Percentiles rank a stretch among this genome's conserved stretches.
Conservation (phyloP, 2,888 invertebrate species). For the Polyommatus icarus region DNA sequence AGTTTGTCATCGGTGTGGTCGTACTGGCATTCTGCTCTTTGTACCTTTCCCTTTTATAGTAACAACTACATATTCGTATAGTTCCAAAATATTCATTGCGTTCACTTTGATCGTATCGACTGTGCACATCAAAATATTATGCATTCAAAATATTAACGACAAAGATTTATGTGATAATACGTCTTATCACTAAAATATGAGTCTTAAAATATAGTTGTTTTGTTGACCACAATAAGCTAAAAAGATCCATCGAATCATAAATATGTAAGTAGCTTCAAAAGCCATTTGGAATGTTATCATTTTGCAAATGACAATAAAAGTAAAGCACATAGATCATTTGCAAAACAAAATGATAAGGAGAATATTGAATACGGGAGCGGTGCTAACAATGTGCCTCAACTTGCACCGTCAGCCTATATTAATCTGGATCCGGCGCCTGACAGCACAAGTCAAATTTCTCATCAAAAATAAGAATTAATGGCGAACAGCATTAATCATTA, state of each 20-base stretch:
- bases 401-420: slow-evolving; percentile 78
- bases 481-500: slow-evolving; percentile 78
- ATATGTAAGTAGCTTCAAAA: not conserved
- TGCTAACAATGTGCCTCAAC: slow-evolving; percentile 63
- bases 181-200: not conserved
- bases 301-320: slow-evolving; percentile 4
- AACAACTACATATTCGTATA: slow-evolving; percentile 73
- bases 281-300: not conserved
- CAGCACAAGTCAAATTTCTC: slow-evolving; percentile 80
- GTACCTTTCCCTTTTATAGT: slow-evolving; percentile 72
- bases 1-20: slow-evolving; percentile 76
- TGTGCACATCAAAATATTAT: slow-evolving; percentile 5
- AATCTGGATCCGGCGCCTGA: slow-evolving; percentile 78
- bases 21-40: slow-evolving; percentile 78
- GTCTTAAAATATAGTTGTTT: not conserved
- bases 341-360: slow-evolving; percentile 38
- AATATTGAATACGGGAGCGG: slow-evolving; percentile 44
- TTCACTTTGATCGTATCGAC: slow-evolving; percentile 57
- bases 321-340: slow-evolving; percentile 33
- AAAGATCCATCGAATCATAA: not conserved
- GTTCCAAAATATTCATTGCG: slow-evolving; percentile 69
- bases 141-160: not conserved
- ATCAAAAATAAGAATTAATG: slow-evolving; percentile 81
- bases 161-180: too few species aligned
- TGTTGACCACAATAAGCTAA: not conserved